Percentiles rank a stretch among this genome's conserved stretches.
phyloP scores from a whole-genome alignment of 23 tunicate species.

The Trididemnum nubilum region DNA sequence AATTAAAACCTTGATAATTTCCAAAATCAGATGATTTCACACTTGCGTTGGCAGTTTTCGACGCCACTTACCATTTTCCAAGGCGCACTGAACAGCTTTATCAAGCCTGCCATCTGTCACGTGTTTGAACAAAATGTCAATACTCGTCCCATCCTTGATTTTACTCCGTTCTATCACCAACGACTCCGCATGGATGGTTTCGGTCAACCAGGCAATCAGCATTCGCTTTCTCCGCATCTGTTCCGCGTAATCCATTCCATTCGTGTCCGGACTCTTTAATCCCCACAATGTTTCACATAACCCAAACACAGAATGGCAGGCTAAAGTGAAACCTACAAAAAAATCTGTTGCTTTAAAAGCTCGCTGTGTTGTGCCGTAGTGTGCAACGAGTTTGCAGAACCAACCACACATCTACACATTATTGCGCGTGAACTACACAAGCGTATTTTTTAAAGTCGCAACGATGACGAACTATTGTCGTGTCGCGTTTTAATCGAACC shows the following conservation, averaged over 20 bases:
- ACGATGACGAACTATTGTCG: background rate
- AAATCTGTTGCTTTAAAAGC: too few species aligned
- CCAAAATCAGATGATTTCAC: too few species aligned
- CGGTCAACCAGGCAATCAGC: conserved; percentile 51
- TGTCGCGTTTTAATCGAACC: background rate
- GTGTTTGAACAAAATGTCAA: conserved; percentile 1
- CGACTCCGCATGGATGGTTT: conserved; percentile 49
- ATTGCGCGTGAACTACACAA: background rate
- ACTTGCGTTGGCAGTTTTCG: too few species aligned
- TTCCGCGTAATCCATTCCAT: conserved; percentile 13
- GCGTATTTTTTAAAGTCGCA: too few species aligned
- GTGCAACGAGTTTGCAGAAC: background rate
- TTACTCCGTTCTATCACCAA: conserved; percentile 19
- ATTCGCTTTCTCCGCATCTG: conserved; percentile 49
- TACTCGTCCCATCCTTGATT: background rate
- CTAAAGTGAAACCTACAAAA: conserved; percentile 42
- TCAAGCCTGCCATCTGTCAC: conserved; percentile 53
- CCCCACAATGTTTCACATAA: conserved; percentile 84
- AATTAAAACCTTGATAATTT: too few species aligned
- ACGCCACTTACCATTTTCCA: conserved; percentile 38
- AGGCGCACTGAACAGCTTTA: conserved; percentile 51
- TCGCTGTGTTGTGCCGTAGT: background rate
- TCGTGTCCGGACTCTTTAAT: conserved; percentile 1
- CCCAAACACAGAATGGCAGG: conserved; percentile 55
- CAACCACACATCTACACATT: background rate